Base-by-base conservation (phyloP, 2,888 invertebrate species). In the Linnaemya tessellans region DNA sequence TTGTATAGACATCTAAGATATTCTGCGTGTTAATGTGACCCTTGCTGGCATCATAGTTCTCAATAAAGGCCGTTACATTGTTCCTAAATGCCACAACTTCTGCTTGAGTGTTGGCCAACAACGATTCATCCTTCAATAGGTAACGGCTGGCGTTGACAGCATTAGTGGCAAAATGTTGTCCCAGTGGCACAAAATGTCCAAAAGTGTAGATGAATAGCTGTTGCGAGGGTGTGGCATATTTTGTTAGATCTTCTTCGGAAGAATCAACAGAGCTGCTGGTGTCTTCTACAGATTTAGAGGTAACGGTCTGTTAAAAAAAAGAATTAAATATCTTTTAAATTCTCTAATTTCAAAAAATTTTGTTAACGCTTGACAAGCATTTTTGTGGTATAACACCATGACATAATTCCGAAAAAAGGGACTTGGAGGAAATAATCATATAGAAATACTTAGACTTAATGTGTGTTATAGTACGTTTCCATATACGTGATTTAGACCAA, bases 1-100 rank as follows among this genome's bases (percentile, higher is more conserved):
- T 80, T 2, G 75, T 54, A 54, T 83, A 86, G 43, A 70, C 20
- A 35, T 83, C 78, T 1, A 82, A 68, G 22, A 84, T 70, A 62
- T 80, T 67, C 18, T 68, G 43, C 2, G 78, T 64, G 15, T 64
- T 13, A 43, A 64, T 64, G 15, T 64, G 18, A 18, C 80, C 62
- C 13, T 70, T 35, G 15, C 10, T 54, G 18, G 49, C 9, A n/a
- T 86, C 73, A 25, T 79, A 71, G 3, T 54, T 43, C 10, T 62
- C 62, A 7, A 84, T n/a, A 54, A 64, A 87, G 15, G 30, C 30
- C 10, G 58, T 67, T 41, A 87, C 51, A 58, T 78, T 80, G 2
- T 60, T 62, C 9, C 68, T 64, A 18, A 84, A 60, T 18, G 38
- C 49, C 22, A 68, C 30, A 38, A 84, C 43, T 51, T 62, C 64